These are phyloP conservation scores for Anniella stebbinsi DNA, from an alignment of 2,797 vertebrate species.

Conservation along the genomic window DNA sequence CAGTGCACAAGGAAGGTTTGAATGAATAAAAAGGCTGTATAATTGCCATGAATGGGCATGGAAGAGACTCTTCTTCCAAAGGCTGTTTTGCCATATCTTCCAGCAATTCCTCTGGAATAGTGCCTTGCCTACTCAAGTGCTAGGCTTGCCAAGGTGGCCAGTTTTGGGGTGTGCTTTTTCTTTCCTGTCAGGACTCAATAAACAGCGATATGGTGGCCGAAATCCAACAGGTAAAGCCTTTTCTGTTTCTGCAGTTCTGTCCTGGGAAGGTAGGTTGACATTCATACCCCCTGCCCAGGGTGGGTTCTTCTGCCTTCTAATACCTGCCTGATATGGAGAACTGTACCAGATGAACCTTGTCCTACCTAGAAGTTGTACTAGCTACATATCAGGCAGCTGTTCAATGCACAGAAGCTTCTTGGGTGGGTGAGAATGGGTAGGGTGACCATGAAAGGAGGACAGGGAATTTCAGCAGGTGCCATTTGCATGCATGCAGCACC, in stretches of 20 bases:
- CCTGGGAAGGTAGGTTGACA: no score
- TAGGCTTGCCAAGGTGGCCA: background rate
- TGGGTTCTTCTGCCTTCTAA: no score
- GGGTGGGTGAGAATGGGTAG: background rate
- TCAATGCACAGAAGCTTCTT: background rate
- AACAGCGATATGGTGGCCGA: background rate
- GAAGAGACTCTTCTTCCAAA: background rate
- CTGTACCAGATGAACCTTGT: no score
- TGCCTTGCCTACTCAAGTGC: background rate
- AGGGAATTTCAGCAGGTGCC: no score
- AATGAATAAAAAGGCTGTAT: background rate
- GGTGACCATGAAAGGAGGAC: no score
- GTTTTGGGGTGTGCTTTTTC: background rate
- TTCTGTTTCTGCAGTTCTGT: background rate
- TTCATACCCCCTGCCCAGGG: no score
- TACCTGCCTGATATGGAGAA: no score
- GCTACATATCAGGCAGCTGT: background rate
- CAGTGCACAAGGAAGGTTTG: background rate
- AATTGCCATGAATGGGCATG: no score
- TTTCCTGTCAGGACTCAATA: background rate
- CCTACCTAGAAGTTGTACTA: no score
- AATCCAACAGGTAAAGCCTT: background rate
- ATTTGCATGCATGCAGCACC: no score
- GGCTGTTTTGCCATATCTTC: background rate
- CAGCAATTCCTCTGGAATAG: background rate